phyloP scores from a whole-genome alignment of 1,140 invertebrate genomes.

The Tigriopus japonicus region DNA sequence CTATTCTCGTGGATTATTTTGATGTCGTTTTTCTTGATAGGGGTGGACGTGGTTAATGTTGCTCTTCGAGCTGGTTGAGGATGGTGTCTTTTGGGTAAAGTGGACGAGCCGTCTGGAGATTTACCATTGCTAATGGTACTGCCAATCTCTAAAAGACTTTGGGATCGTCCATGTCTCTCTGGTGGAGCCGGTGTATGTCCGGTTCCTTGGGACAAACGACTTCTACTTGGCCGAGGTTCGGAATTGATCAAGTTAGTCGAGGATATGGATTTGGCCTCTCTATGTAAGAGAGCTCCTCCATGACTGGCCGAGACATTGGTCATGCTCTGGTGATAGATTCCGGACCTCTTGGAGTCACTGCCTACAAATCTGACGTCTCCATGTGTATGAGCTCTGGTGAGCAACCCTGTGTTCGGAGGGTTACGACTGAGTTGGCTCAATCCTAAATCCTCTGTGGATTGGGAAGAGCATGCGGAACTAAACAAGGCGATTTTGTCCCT shows the following conservation, averaged over 20 bases:
- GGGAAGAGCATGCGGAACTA: conserved; percentile 28
- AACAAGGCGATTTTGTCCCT: conserved; percentile 76
- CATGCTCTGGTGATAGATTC: conserved; percentile 17
- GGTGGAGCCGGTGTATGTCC: neutral
- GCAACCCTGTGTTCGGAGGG: neutral
- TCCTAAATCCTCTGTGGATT: neutral
- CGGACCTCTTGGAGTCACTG: neutral
- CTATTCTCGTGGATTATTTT: neutral
- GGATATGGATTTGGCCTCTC: neutral
- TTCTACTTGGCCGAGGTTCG: neutral
- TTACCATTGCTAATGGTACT: too few relatives aligned
- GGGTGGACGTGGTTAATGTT: conserved; percentile 6
- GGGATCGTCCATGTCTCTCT: conserved; percentile 22
- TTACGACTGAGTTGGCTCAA: neutral
- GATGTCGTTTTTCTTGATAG: neutral
- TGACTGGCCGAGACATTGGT: conserved; percentile 16
- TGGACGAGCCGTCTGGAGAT: too few relatives aligned
- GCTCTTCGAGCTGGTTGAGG: conserved; percentile 15
- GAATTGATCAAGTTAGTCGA: neutral
- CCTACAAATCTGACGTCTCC: neutral
- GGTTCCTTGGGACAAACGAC: neutral
- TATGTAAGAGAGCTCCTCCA: neutral
- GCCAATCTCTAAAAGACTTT: conserved; percentile 29
- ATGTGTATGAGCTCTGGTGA: neutral
- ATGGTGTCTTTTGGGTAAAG: conserved; percentile 6